phyloP scores from a whole-genome alignment of 1,140 invertebrate genomes.

The Lepidurus arcticus region DNA sequence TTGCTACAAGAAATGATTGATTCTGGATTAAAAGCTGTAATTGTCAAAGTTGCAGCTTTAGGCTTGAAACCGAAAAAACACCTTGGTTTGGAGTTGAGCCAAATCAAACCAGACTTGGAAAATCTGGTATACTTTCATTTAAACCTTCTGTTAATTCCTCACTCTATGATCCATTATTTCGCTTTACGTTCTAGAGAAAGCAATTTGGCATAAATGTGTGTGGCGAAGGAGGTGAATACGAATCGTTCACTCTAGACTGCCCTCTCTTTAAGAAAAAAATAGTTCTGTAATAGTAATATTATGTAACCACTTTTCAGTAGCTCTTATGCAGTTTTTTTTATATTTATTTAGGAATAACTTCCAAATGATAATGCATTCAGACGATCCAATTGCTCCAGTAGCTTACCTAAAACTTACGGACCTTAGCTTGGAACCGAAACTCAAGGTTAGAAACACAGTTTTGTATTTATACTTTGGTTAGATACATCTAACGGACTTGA shows the following conservation, averaged over 20 bases:
- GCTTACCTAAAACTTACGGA: constrained; percentile 84
- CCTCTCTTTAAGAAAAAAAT: constrained; percentile 88
- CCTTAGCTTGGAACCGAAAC: constrained; percentile 43
- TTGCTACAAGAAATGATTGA: constrained; percentile 96
- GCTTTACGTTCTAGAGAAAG: constrained; percentile 55
- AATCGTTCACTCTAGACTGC: constrained; percentile 95
- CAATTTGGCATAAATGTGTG: constrained; percentile 96
- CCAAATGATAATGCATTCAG: constrained; percentile 78
- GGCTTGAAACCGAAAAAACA: constrained; percentile 79
- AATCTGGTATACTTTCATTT: constrained; percentile 59
- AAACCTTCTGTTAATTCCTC: constrained; percentile 36
- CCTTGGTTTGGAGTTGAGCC: constrained; percentile 75
- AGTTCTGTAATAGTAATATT: constrained; percentile 72
- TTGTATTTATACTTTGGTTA: too few species aligned
- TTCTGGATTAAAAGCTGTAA: constrained; percentile 81
- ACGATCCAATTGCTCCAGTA: constrained; percentile 85
- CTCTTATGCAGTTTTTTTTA: constrained; percentile 34
- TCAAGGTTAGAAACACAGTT: background rate
- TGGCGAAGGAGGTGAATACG: constrained; percentile 98
- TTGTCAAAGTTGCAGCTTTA: constrained; percentile 93
- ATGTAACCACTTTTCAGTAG: constrained; percentile 16
- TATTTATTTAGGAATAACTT: constrained; percentile 69
- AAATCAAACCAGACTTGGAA: constrained; percentile 76
- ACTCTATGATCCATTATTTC: constrained; percentile 37
- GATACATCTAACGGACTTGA: background rate